phyloP scores from a whole-genome alignment of 2,797 vertebrate species.

The Thunnus albacares region DNA sequence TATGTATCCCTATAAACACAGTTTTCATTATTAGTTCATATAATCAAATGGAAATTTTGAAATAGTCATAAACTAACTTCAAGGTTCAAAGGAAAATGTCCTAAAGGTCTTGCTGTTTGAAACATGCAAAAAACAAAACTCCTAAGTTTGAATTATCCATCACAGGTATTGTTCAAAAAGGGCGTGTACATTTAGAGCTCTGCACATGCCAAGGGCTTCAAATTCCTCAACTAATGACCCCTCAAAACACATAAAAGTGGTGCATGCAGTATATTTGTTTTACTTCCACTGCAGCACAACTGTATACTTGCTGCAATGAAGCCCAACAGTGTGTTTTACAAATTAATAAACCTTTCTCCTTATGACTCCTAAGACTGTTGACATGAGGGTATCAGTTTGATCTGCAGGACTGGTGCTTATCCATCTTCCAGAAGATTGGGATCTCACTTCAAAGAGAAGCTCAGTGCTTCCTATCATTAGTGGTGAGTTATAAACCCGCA shows the following conservation, averaged over 20 bases:
- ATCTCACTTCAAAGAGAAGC: constrained; percentile 79
- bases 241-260: neutral
- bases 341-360: constrained; percentile 62
- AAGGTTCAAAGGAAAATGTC: too few relatives aligned
- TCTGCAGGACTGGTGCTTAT: constrained; percentile 64
- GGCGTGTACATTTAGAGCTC: neutral
- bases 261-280: neutral
- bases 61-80: too few relatives aligned
- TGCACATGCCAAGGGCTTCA: constrained; percentile 18
- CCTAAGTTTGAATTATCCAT: constrained; percentile 2
- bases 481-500: constrained; percentile 78
- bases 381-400: constrained; percentile 69
- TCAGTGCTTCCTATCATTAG: constrained; percentile 82
- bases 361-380: constrained; percentile 48
- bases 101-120: neutral
- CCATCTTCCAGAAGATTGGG: constrained; percentile 73
- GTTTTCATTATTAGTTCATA: too few relatives aligned
- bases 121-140: constrained; percentile 2
- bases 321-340: constrained; percentile 21
- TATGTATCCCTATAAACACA: too few relatives aligned
- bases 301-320: neutral
- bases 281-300: constrained; percentile 8
- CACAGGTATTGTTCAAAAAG: constrained; percentile 22
- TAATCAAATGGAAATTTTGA: too few relatives aligned
- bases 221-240: constrained; percentile 45